Conservation (phyloP, 2,797 vertebrate species). For the Eurystomus glaucurus region DNA sequence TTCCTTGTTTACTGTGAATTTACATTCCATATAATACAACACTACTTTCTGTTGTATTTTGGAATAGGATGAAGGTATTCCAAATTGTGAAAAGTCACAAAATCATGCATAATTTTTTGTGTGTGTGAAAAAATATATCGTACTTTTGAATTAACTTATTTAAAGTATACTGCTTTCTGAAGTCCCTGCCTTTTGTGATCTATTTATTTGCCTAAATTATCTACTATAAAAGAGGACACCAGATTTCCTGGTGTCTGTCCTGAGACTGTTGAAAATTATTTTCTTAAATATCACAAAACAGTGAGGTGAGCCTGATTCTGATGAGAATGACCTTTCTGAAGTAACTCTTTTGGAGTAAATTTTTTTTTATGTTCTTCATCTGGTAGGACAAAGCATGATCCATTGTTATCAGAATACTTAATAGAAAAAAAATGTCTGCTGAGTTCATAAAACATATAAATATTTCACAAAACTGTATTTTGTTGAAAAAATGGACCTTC, state of each 20-base stretch:
- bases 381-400: neutral
- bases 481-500: neutral
- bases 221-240: neutral
- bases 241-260: neutral
- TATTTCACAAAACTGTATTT: neutral
- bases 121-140: neutral
- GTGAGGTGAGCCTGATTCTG: neutral
- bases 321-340: neutral
- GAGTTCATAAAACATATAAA: neutral
- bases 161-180: neutral
- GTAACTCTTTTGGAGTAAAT: neutral
- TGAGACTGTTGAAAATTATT: neutral
- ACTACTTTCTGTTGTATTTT: neutral
- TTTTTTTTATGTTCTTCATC: neutral
- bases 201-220: neutral
- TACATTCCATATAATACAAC: neutral
- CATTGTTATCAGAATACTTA: neutral
- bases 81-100: neutral
- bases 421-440: neutral
- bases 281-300: neutral
- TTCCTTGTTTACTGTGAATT: neutral
- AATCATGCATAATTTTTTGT: neutral
- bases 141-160: neutral
- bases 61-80: neutral
- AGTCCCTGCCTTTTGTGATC: neutral